Evolutionary conservation across 2,888 invertebrate genomes (phyloP), one percentile per base, ranked within the genome.

Genomic region (Clostera curtula): DNA sequence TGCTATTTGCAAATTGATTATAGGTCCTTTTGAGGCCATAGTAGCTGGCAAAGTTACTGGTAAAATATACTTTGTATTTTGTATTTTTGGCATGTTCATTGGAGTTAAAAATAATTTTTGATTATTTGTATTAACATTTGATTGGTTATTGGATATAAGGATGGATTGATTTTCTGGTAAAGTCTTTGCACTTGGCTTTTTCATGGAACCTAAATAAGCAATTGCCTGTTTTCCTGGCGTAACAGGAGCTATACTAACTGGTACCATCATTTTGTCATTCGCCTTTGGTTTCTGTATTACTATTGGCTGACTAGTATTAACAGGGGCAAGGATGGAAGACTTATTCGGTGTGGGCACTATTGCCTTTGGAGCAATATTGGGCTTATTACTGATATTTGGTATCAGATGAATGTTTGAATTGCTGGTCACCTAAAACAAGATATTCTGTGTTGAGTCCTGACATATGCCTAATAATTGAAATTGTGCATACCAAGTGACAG

Each of bases 1-100:
- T 11, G 87, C 85, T 53, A 90, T 89, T 74, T 90, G 90, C 33
- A 90, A 74, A 62, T 90, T 90, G 33, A 89, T 88, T 44, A 88
- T 85, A 24, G 87, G 88, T 5, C 86, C 85, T 53, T 87, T 85
- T 6, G 83, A 82, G 5, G 85, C 76, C 75, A 87, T 87, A 1
- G 87, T 85, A 2, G 86, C 83, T 7, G 85, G 83, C 25, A 82
- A 49, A 12, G 72, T 72, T 2, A 80, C 77, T 1, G 87, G 87
- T 19, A 85, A 58, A 29, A 87, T 85, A 31, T 85, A 77, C 35
- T 87, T 84, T 1, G 85, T 85, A 27, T 83, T 83, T 38, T 83
- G 84, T 21, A 86, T 74, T 62, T 87, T 87, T 1, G 87, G 86
- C 82, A 88, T 71, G 31, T 69, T 77, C 74, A 85, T 86, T 0